These are phyloP conservation scores for Phenganax stokvisi DNA, from an alignment of 92 coral and sea anemone genomes.

Conservation along the genomic window DNA sequence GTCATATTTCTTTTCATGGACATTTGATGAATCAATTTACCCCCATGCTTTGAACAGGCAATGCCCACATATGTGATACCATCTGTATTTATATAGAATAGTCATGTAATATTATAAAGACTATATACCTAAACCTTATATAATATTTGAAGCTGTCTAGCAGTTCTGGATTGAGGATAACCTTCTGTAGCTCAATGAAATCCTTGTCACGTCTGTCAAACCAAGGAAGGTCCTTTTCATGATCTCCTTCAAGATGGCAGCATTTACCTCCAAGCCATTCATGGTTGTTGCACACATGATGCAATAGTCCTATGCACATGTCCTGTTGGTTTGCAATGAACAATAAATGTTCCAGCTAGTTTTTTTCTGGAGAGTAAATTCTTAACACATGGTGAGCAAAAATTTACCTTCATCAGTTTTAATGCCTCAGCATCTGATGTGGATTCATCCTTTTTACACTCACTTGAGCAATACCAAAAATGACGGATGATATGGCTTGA, in stretches of 20 bases:
- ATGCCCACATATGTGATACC: too few relatives aligned
- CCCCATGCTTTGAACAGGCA: too few relatives aligned
- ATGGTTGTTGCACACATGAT: constrained; percentile 46
- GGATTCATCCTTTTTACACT: constrained; percentile 4
- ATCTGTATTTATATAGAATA: neutral
- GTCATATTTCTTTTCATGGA: too few relatives aligned
- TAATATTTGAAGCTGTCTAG: constrained; percentile 39
- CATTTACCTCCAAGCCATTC: constrained; percentile 43
- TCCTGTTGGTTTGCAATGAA: constrained; percentile 23
- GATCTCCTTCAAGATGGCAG: constrained; percentile 32
- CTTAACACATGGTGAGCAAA: neutral
- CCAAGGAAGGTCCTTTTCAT: constrained; percentile 39
- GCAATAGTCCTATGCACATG: constrained; percentile 48
- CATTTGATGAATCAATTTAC: too few relatives aligned
- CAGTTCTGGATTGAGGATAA: constrained; percentile 31
- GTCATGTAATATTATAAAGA: neutral
- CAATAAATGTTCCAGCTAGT: neutral
- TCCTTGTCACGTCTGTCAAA: constrained; percentile 43
- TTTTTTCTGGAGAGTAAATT: neutral
- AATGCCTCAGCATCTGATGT: constrained; percentile 12
- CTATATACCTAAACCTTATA: constrained; percentile 33
- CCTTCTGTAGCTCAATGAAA: constrained; percentile 42
- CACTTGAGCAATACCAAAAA: constrained; percentile 18
- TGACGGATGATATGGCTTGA: constrained; percentile 12
- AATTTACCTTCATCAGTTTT: constrained; percentile 17